Conservation (phyloP, 2,113 vertebrate genomes). For the Rhodinocichla rosea region DNA sequence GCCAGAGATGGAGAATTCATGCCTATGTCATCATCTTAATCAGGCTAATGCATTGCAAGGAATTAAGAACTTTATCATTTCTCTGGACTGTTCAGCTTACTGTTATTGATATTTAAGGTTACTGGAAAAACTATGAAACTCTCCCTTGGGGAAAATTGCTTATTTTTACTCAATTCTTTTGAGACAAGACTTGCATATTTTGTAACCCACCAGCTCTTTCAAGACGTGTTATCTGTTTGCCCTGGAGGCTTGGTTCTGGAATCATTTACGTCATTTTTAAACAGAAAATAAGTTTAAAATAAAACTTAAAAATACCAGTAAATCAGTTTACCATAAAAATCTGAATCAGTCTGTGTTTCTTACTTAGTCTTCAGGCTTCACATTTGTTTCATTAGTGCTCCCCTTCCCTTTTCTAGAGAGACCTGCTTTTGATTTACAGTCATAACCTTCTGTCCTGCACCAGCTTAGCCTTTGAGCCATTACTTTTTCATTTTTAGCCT, state of each 20-base stretch:
- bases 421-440: constrained; percentile 37
- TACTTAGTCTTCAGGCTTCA: background rate
- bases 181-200: background rate
- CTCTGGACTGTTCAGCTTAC: background rate
- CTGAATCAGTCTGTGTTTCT: background rate
- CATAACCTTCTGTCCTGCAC: constrained; percentile 5
- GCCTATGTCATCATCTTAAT: background rate
- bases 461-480: constrained; percentile 3
- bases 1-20: background rate
- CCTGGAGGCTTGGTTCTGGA: background rate
- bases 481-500: constrained; percentile 48
- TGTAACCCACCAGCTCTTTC: background rate
- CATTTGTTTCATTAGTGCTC: background rate
- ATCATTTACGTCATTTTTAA: background rate
- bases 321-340: background rate
- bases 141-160: background rate
- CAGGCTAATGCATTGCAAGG: background rate
- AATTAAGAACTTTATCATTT: background rate
- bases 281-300: background rate
- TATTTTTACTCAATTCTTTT: background rate
- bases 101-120: background rate
- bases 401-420: background rate
- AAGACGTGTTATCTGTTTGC: background rate
- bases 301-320: background rate
- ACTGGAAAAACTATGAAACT: background rate